Percentiles rank a stretch among this genome's conserved stretches.
Evolutionary conservation across 2,113 vertebrate species (phyloP).

Genomic region (Connochaetes taurinus): DNA sequence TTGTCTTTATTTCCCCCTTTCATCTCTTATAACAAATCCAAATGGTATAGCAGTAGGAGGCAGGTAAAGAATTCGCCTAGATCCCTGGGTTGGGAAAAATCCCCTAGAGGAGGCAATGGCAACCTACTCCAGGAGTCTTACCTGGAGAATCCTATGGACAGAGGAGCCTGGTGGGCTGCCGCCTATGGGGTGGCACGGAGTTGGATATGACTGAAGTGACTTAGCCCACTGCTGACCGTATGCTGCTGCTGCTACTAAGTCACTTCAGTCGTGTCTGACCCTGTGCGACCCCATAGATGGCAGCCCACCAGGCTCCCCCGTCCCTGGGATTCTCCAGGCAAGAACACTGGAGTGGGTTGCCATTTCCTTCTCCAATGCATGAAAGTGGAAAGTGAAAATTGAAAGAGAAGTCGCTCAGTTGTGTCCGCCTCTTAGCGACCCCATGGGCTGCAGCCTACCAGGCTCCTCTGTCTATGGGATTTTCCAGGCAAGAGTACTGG

Average conservation of each 20-base stretch:
- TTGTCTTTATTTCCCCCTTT: neutral
- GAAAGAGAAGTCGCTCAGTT: neutral
- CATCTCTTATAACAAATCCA: neutral
- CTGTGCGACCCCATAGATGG: rapidly evolving
- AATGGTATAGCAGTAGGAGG: neutral
- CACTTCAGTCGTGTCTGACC: rapidly evolving
- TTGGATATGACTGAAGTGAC: too few relatives aligned
- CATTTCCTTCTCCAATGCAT: neutral
- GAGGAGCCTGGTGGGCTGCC: neutral
- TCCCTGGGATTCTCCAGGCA: neutral
- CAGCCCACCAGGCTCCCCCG: rapidly evolving
- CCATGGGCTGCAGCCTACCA: neutral
- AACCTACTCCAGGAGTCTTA: neutral
- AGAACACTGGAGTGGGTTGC: neutral
- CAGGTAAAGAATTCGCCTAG: neutral
- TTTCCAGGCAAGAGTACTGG: neutral
- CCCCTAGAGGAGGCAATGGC: neutral
- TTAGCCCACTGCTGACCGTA: too few relatives aligned
- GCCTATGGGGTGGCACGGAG: too few relatives aligned
- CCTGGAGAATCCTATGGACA: neutral
- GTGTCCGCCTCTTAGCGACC: rapidly evolving
- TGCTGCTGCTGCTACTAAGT: neutral
- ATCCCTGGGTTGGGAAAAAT: neutral
- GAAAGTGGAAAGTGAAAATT: neutral
- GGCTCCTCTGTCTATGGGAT: rapidly evolving